A percentile compares a stretch with the other conserved stretches of the same genome.
These are phyloP conservation scores for Labeo calbasu DNA, from an alignment of 2,797 vertebrate genomes.

Conservation along the genomic window DNA sequence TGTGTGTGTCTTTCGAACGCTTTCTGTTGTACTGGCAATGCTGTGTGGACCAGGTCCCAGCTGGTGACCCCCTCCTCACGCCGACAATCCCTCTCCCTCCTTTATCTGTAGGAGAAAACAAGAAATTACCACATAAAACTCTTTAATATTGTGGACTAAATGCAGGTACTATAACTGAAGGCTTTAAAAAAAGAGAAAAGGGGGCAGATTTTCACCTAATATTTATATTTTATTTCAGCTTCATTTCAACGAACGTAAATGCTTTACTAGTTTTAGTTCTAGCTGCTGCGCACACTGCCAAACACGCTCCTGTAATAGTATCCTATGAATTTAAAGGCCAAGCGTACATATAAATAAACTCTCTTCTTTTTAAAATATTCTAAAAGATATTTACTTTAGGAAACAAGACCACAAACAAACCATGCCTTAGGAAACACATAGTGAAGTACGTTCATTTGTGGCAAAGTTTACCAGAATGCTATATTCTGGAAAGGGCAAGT, in stretches of 20 bases:
- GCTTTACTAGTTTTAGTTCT: neutral
- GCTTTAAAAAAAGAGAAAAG: neutral
- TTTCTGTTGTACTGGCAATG: constrained; percentile 72
- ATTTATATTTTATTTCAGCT: neutral
- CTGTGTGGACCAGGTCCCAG: constrained; percentile 74
- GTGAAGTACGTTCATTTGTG: neutral
- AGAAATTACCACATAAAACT: constrained; percentile 30
- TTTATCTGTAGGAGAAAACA: constrained; percentile 52
- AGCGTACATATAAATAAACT: neutral
- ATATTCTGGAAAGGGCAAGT: constrained; percentile 9
- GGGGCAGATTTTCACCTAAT: too few species aligned
- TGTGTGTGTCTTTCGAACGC: constrained; percentile 61
- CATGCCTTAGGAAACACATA: neutral
- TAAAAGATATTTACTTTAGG: neutral
- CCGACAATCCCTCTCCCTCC: constrained; percentile 68
- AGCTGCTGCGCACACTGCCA: neutral
- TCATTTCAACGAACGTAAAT: neutral
- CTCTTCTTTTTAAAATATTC: neutral
- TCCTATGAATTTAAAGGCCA: neutral
- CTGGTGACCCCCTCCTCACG: constrained; percentile 71
- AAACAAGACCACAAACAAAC: neutral
- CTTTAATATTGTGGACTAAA: constrained; percentile 6
- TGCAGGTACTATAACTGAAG: constrained; percentile 15
- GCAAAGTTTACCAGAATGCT: neutral
- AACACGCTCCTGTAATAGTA: neutral